Evolutionary conservation across 2,888 invertebrate genomes (phyloP), one percentile per base, ranked within the genome.

Genomic region (Palloptera scutellata): DNA sequence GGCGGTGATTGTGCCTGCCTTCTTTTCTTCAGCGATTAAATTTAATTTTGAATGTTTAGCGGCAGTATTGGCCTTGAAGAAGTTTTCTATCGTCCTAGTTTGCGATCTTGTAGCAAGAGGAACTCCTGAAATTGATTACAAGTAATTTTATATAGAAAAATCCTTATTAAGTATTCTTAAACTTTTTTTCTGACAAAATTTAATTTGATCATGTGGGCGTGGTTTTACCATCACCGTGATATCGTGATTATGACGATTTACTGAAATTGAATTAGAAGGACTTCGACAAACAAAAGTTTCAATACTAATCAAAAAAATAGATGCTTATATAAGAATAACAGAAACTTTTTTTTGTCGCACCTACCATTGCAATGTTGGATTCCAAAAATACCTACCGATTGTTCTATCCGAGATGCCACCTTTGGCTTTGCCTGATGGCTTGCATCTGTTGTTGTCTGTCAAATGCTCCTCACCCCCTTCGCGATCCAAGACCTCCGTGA

Each of bases 41-140:
- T 6, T 30, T 30, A 30, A 30, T 30, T 73, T 70, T 58, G 64
- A 62, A 51, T 68, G 73, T 62, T 76, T 77, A 19, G 77, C 75
- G 64, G 75, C 77, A 71, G 76, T 74, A 69, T 77, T 81, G 30
- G 78, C 77, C 76, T 79, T 81, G 63, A 84, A 84, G 68, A 80
- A 84, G 67, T 80, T 78, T 68, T 83, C 83, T 63, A 82, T 83
- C 54, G 82, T 81, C 70, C 79, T 77, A 67, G 79, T 82, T 76
- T 81, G 84, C 13, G 82, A 83, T 63, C 83, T 81, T 51, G 83
- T 83, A 41, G 82, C 82, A 58, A 80, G 70, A 41, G 77, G 83
- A 64, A 82, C 79, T 68, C 80, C 81, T 81, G 60, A 20, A 66
- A 69, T 11, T 13, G 9, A 1, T 1, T 13, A 48, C 4, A 48